phyloP scores from a whole-genome alignment of 2,797 vertebrate genomes.

The Thalassophryne amazonica region DNA sequence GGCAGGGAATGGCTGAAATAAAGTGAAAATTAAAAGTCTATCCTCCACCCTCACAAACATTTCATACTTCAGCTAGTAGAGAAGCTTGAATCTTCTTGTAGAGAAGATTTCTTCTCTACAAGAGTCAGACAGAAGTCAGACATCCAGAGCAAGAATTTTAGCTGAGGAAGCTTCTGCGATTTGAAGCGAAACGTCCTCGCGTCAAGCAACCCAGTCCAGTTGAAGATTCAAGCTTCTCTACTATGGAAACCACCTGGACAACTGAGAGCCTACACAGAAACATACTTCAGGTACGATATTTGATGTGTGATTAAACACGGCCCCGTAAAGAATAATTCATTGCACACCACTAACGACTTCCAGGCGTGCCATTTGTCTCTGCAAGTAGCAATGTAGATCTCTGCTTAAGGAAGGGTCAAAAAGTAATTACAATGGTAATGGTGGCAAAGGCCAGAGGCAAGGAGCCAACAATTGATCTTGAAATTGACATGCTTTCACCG shows the following conservation, averaged over 20 bases:
- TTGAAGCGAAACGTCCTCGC: too few relatives aligned
- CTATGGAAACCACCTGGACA: too few relatives aligned
- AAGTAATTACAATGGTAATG: conserved; percentile 81
- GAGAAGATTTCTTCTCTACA: too few relatives aligned
- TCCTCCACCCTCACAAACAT: too few relatives aligned
- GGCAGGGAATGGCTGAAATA: not conserved
- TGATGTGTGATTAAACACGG: conserved; percentile 7
- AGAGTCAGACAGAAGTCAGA: too few relatives aligned
- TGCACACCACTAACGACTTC: conserved; percentile 33
- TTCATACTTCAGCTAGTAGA: too few relatives aligned
- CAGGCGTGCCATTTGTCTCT: conserved; percentile 47
- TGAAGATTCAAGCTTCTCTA: too few relatives aligned
- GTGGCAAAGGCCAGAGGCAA: conserved; percentile 72
- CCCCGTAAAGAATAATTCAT: conserved; percentile 28
- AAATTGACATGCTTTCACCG: conserved; percentile 81
- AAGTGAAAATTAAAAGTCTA: not conserved
- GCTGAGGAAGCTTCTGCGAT: too few relatives aligned
- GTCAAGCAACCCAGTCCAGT: too few relatives aligned
- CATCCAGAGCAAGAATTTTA: too few relatives aligned
- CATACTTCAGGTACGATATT: conserved; percentile 5
- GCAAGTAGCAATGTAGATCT: conserved; percentile 34
- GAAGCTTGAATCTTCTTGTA: too few relatives aligned
- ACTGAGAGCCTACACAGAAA: too few relatives aligned
- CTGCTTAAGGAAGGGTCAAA: conserved; percentile 60
- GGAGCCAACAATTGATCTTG: conserved; percentile 78